These are phyloP conservation scores for Atherix ibis DNA, from an alignment of 2,888 invertebrate genomes.

Conservation along the genomic window DNA sequence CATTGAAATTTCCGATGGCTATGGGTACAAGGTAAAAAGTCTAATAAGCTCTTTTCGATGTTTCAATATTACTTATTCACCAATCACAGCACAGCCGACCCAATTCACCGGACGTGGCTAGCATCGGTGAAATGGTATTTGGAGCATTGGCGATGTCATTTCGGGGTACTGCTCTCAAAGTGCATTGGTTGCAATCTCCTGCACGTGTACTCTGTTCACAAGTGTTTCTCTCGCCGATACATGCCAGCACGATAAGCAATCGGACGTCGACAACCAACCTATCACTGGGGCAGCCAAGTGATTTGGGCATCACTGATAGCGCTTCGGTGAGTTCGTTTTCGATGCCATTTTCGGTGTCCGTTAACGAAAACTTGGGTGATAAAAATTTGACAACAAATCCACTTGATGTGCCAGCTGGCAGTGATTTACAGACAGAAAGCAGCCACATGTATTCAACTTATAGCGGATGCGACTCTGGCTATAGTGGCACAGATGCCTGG, in stretches of 20 bases:
- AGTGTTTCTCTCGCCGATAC: conserved; percentile 41
- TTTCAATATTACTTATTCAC: no score
- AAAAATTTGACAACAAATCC: conserved; percentile 18
- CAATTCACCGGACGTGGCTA: conserved; percentile 46
- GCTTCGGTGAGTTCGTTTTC: conserved; percentile 30
- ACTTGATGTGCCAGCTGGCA: conserved; percentile 24
- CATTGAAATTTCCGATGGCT: conserved; percentile 47
- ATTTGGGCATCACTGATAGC: conserved; percentile 25
- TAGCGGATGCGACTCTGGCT: conserved; percentile 26
- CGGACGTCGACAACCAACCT: conserved; percentile 1
- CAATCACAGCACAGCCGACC: conserved; percentile 52
- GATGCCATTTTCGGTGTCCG: conserved; percentile 20
- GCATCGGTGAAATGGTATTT: conserved; percentile 83
- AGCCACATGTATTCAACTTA: conserved; percentile 5
- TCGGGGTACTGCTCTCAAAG: conserved; percentile 74
- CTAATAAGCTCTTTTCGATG: no score
- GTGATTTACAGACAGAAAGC: conserved; percentile 10
- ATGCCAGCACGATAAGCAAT: conserved; percentile 13
- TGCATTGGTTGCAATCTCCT: conserved; percentile 36
- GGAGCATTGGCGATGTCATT: conserved; percentile 82
- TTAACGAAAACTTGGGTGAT: conserved; percentile 10
- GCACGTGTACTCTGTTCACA: conserved; percentile 41
- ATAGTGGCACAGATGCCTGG: conserved; percentile 23
- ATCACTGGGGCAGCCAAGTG: conserved; percentile 2
- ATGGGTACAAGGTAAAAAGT: conserved; percentile 42